Base-by-base conservation (phyloP, 2,797 vertebrate species). In the Galago senegalensis region DNA sequence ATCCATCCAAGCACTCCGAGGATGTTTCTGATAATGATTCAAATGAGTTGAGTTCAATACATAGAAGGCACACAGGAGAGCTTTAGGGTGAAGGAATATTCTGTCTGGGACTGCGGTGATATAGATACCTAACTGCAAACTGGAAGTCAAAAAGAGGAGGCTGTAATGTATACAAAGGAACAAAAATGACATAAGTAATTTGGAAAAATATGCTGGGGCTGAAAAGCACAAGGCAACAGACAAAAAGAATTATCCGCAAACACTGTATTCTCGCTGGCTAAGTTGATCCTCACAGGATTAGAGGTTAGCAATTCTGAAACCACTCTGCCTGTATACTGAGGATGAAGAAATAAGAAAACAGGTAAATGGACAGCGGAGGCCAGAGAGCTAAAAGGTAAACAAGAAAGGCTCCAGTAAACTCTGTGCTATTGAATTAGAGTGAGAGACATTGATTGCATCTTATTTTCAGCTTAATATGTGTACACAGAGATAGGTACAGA, bases 351-450 rank as follows among this genome's bases (percentile, higher is more conserved):
- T 80, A 63, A 84, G 43, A 65, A 53, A 85, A 60, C 83, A n/a
- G 40, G 40, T 84, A 82, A 63, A 92, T 84, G 70, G 37, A 9
- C 8, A 27, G n/a, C 25, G 14, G 34, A 34, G 81, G 40, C 12
- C 67, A 87, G 16, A 34, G 88, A 29, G 6, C 58, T 72, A 77
- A 77, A 9, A 76, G 70, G 56, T 13, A 92, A 87, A 86, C 5
- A 89, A 56, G 43, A 86, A 87, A 69, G 14, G 29, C 56, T 56
- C 49, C 9, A 91, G 92, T 87, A 85, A 95, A 81, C 11, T 10
- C 79, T 91, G 21, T 87, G 14, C 17, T 43, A 49, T 5, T 61
- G 67, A 75, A 70, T 80, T 56, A 93, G n/a, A 93, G 37, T 53
- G 20, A 73, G 46, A 91, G 9, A 91, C 53, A 82, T 83, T 0